Percentiles rank a stretch among this genome's conserved stretches.
Conservation (phyloP, 2,113 vertebrate species). For the Cyphomyrus plagiostoma region DNA sequence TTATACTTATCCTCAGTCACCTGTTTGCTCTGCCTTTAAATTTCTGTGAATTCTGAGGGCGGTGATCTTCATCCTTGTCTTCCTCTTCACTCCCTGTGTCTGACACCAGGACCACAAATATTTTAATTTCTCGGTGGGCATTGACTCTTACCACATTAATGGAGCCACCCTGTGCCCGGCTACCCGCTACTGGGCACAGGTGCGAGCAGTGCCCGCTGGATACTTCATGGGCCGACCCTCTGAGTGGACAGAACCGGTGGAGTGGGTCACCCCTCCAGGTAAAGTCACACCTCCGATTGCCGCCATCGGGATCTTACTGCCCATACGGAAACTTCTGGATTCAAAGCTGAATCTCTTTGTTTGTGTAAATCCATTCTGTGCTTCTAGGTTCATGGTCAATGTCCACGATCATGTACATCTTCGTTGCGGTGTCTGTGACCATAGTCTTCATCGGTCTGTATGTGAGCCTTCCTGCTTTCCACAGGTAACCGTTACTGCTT, state of each 20-base stretch:
- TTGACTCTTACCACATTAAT: constrained; percentile 14
- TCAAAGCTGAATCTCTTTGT: neutral
- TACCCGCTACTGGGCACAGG: constrained; percentile 41
- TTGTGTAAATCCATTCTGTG: neutral
- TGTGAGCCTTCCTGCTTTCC: constrained; percentile 42
- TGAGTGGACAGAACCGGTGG: constrained; percentile 45
- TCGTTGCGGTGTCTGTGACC: constrained; percentile 18
- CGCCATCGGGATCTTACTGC: neutral
- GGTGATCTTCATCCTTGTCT: neutral
- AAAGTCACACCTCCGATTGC: neutral
- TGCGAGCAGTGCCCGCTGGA: constrained; percentile 34
- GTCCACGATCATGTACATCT: constrained; percentile 34
- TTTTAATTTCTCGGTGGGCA: neutral
- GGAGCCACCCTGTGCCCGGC: constrained; percentile 24
- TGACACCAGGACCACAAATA: constrained; percentile 12
- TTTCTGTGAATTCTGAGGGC: neutral
- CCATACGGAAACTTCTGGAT: neutral
- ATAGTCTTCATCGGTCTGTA: constrained; percentile 40
- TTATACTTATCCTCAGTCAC: neutral
- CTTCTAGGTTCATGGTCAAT: constrained; percentile 36
- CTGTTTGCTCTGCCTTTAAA: neutral
- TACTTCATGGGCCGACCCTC: constrained; percentile 41
- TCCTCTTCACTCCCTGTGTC: neutral
- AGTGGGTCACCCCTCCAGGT: constrained; percentile 48
- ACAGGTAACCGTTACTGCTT: constrained; percentile 37